Evolutionary conservation across 2,888 invertebrate species (phyloP).

Genomic region (Andrena praecox): DNA sequence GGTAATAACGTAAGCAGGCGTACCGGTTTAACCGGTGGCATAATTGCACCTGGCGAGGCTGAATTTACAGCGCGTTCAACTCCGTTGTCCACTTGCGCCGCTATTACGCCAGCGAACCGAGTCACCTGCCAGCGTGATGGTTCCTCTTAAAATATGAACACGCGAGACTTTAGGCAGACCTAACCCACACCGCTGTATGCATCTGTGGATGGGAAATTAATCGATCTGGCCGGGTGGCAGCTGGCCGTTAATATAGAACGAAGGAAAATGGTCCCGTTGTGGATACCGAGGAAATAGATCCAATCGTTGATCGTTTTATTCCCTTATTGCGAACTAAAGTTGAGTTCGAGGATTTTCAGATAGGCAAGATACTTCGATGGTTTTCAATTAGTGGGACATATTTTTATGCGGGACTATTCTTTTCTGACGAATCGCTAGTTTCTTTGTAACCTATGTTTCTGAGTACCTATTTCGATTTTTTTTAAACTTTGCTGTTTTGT

Average conservation of each 20-base stretch:
- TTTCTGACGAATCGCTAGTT: too few relatives aligned
- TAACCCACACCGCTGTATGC: neutral
- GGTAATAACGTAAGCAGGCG: constrained; percentile 35
- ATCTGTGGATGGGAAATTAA: constrained; percentile 29
- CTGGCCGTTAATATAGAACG: neutral
- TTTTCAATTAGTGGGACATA: too few relatives aligned
- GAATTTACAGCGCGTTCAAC: constrained; percentile 39
- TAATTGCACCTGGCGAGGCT: constrained; percentile 29
- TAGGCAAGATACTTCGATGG: too few relatives aligned
- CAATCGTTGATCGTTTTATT: too few relatives aligned
- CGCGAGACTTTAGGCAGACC: constrained; percentile 10
- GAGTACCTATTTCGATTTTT: too few relatives aligned
- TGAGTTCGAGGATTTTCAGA: neutral
- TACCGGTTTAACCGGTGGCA: constrained; percentile 8
- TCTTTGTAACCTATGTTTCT: too few relatives aligned
- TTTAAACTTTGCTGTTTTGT: too few relatives aligned
- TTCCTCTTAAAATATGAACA: constrained; percentile 21
- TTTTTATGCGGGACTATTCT: too few relatives aligned
- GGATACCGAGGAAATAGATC: neutral
- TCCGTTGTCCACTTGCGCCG: constrained; percentile 1
- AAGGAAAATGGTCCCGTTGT: neutral
- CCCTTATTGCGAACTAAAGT: too few relatives aligned
- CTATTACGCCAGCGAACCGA: neutral
- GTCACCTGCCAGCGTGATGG: neutral
- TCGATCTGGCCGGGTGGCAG: neutral